These are phyloP conservation scores for Helobdella robusta DNA, from an alignment of 2,888 invertebrate genomes.

Conservation along the genomic window DNA sequence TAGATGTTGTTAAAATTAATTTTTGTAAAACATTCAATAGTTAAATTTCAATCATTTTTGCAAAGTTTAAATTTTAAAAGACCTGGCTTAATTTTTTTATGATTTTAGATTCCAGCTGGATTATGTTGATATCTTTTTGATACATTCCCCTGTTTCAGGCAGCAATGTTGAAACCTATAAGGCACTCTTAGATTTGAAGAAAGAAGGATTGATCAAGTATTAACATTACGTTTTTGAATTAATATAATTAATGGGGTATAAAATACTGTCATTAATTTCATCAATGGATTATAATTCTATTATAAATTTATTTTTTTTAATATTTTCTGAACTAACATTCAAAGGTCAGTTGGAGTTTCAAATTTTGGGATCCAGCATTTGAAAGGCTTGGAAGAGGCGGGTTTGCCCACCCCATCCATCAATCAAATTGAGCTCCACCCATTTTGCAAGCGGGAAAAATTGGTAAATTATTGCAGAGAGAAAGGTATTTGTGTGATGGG, in stretches of 20 bases:
- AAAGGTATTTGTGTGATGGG: slow-evolving; percentile 39
- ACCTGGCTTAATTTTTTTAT: too few relatives aligned
- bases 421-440: slow-evolving; percentile 42
- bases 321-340: too few relatives aligned
- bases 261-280: too few relatives aligned
- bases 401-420: slow-evolving; percentile 38
- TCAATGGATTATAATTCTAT: too few relatives aligned
- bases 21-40: too few relatives aligned
- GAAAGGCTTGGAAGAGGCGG: slow-evolving; percentile 37
- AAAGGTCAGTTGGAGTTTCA: slow-evolving; percentile 41
- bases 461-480: slow-evolving; percentile 38
- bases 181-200: slow-evolving; percentile 37
- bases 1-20: too few relatives aligned
- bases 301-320: too few relatives aligned
- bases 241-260: too few relatives aligned
- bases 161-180: slow-evolving; percentile 37
- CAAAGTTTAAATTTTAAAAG: too few relatives aligned
- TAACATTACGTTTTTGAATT: too few relatives aligned
- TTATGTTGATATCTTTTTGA: slow-evolving; percentile 39
- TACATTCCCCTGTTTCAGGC: slow-evolving; percentile 37
- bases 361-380: slow-evolving; percentile 40
- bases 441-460: slow-evolving; percentile 36
- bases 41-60: too few relatives aligned
- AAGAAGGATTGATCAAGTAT: slow-evolving; percentile 35
- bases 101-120: too few relatives aligned